Conservation (phyloP, 2,113 vertebrate genomes). For the Bambusicola thoracicus region DNA sequence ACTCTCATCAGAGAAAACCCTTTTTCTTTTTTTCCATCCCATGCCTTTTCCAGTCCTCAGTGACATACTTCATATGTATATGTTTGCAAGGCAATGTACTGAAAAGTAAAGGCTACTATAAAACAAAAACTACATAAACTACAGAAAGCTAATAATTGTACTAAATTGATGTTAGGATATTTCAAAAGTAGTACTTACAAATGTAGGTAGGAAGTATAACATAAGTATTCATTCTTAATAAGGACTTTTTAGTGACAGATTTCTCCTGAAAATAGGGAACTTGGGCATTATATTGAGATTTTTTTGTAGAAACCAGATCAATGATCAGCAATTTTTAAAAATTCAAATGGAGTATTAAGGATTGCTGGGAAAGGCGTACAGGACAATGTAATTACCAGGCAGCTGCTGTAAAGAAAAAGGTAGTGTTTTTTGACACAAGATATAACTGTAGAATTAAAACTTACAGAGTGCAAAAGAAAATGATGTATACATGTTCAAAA, state of each 20-base stretch:
- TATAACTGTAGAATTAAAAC: neutral
- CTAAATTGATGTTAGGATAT: neutral
- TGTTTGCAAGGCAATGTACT: neutral
- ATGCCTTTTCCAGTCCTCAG: neutral
- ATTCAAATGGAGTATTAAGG: neutral
- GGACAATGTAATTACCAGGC: neutral
- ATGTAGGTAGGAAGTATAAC: neutral
- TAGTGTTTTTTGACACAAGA: neutral
- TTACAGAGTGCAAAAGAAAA: neutral
- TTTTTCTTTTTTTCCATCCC: neutral
- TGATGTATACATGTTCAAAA: neutral
- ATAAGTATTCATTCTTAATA: neutral
- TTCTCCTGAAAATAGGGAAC: neutral
- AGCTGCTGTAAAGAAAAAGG: neutral
- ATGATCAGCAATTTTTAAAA: neutral
- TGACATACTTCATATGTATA: neutral
- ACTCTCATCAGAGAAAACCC: neutral
- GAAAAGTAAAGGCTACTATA: neutral
- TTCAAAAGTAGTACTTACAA: neutral
- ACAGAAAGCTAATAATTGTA: neutral
- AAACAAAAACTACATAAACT: accelerated
- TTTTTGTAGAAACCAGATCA: neutral
- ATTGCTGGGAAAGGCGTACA: neutral
- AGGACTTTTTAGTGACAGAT: neutral
- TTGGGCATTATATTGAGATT: neutral